These are phyloP conservation scores for Ammodytes dubius DNA, from an alignment of 2,113 vertebrate species.

Conservation along the genomic window DNA sequence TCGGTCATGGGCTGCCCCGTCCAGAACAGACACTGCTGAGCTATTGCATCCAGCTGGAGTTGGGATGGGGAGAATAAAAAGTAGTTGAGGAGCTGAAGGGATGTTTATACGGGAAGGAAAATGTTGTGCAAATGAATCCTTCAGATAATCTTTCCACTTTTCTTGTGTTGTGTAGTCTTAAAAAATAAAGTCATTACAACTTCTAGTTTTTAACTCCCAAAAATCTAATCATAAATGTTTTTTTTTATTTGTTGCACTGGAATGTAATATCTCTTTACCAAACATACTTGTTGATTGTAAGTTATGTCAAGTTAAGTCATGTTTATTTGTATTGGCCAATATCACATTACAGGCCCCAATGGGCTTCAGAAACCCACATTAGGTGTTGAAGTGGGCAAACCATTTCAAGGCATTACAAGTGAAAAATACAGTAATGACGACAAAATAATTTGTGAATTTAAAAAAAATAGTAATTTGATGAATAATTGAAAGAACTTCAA, in stretches of 20 bases:
- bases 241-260: not conserved
- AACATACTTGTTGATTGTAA: not conserved
- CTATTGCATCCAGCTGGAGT: conserved; percentile 73
- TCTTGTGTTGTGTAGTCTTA: not conserved
- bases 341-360: too few relatives aligned
- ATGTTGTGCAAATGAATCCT: not conserved
- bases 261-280: not conserved
- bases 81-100: not conserved
- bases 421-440: too few relatives aligned
- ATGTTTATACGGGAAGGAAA: not conserved
- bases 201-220: not conserved
- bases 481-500: not conserved
- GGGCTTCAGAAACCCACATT: too few relatives aligned
- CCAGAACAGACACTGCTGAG: conserved; percentile 76
- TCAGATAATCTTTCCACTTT: not conserved
- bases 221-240: not conserved
- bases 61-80: not conserved
- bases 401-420: too few relatives aligned
- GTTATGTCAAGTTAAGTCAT: not conserved
- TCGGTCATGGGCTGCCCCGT: conserved; percentile 80
- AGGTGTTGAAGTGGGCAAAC: too few relatives aligned
- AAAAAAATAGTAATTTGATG: not conserved
- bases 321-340: too few relatives aligned
- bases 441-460: too few relatives aligned
- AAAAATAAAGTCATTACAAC: not conserved